phyloP scores from a whole-genome alignment of 2,113 vertebrate genomes.

The Laticauda colubrina region DNA sequence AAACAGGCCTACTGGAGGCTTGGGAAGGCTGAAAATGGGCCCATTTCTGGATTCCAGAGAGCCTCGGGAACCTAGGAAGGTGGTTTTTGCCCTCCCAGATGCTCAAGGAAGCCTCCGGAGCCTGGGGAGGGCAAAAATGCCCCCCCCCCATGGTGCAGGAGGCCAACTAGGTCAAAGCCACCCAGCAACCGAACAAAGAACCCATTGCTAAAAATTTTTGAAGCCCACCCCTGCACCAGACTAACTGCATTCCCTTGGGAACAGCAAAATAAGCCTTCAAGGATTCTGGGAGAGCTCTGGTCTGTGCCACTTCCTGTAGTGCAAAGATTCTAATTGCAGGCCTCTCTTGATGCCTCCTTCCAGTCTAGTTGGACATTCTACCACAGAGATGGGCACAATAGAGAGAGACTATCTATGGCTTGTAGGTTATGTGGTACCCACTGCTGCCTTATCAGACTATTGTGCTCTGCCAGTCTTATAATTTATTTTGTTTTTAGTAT shows the following conservation, averaged over 20 bases:
- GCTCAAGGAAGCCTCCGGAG: too few species aligned
- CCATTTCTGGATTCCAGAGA: too few species aligned
- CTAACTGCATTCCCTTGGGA: not conserved
- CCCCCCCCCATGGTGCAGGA: too few species aligned
- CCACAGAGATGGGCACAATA: not conserved
- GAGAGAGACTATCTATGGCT: not conserved
- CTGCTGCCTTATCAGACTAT: not conserved
- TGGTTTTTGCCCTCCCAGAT: too few species aligned
- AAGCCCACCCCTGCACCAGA: not conserved
- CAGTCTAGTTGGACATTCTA: not conserved
- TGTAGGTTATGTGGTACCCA: not conserved
- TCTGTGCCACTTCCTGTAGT: not conserved
- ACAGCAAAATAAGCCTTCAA: not conserved
- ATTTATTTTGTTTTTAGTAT: not conserved
- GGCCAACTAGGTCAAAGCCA: too few species aligned
- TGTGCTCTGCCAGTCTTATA: not conserved
- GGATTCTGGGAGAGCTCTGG: not conserved
- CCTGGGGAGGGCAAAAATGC: too few species aligned
- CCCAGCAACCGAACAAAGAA: too few species aligned
- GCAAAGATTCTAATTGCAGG: not conserved
- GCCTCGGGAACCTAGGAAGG: too few species aligned
- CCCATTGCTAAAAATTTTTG: too few species aligned
- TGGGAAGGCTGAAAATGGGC: too few species aligned
- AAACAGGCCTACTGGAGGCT: too few species aligned
- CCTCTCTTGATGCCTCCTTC: not conserved